phyloP scores from a whole-genome alignment of 1,140 invertebrate genomes.

The Drosophila ficusphila region DNA sequence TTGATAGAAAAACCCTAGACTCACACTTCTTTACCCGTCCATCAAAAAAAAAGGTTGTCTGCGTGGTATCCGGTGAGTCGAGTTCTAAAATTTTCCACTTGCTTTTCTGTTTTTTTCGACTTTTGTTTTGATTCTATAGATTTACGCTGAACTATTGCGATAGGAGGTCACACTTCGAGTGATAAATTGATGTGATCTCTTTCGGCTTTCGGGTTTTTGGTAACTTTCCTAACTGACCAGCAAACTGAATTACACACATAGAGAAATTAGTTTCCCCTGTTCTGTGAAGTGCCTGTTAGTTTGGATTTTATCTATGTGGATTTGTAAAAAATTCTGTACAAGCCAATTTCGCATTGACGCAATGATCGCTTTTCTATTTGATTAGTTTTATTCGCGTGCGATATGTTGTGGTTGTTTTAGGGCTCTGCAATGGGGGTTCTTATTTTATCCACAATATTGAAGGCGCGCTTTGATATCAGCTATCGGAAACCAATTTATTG shows the following conservation, averaged over 20 bases:
- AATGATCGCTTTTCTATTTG: constrained; percentile 15
- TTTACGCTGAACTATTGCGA: constrained; percentile 15
- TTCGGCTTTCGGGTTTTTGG: constrained; percentile 4
- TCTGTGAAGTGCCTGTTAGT: constrained; percentile 38
- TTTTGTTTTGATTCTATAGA: constrained; percentile 69
- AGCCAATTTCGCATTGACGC: constrained; percentile 2
- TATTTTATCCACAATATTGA: constrained; percentile 18
- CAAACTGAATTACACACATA: constrained; percentile 21
- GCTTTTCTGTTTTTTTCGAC: constrained; percentile 17
- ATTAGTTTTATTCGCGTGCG: constrained; percentile 9
- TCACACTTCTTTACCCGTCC: background rate
- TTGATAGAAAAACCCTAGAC: background rate
- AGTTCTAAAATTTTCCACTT: background rate
- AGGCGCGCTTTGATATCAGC: constrained; percentile 16
- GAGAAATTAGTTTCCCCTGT: background rate
- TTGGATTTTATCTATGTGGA: constrained; percentile 10
- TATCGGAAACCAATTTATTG: constrained; percentile 23
- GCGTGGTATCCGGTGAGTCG: constrained; percentile 17
- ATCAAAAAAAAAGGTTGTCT: constrained; percentile 1
- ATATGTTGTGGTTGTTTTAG: constrained; percentile 13
- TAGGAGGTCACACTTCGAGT: constrained; percentile 5
- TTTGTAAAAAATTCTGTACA: background rate
- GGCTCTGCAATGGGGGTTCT: background rate
- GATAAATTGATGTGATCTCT: constrained; percentile 17
- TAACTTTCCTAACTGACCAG: constrained; percentile 23